These are phyloP conservation scores for Leptocoma aspasia DNA, from an alignment of 2,113 vertebrate species.

Conservation along the genomic window DNA sequence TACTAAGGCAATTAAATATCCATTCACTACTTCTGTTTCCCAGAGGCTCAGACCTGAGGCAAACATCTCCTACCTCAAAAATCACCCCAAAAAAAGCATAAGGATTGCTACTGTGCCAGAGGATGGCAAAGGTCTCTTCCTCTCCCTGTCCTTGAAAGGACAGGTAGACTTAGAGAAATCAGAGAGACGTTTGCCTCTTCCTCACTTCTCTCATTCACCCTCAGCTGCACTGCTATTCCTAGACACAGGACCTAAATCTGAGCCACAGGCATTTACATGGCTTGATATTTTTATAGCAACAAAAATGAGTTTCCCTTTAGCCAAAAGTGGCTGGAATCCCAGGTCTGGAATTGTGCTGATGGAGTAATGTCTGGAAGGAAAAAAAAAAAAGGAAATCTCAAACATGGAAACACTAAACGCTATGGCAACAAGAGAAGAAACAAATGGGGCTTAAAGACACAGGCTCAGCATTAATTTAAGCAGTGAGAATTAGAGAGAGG, in stretches of 20 bases:
- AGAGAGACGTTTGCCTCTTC: background rate
- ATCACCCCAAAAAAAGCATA: background rate
- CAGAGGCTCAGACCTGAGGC: background rate
- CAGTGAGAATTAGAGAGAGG: background rate
- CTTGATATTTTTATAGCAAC: conserved; percentile 40
- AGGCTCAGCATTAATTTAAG: background rate
- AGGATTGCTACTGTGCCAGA: background rate
- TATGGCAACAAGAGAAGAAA: conserved; percentile 69
- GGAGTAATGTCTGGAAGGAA: conserved; percentile 67
- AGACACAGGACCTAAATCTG: background rate
- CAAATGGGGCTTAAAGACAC: conserved; percentile 52
- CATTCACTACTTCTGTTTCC: background rate
- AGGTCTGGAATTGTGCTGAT: conserved; percentile 70
- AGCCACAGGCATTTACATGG: background rate
- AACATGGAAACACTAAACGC: conserved; percentile 65
- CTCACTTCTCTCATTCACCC: background rate
- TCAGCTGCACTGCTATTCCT: background rate
- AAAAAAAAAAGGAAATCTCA: conserved; percentile 35
- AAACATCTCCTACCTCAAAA: background rate
- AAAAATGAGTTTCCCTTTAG: conserved; percentile 55
- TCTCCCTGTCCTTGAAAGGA: background rate
- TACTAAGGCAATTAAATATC: background rate
- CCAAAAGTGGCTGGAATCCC: conserved; percentile 47
- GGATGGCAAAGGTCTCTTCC: background rate
- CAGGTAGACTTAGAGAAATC: background rate